Conservation (phyloP, 2,113 vertebrate species). For the Heterotis niloticus region DNA sequence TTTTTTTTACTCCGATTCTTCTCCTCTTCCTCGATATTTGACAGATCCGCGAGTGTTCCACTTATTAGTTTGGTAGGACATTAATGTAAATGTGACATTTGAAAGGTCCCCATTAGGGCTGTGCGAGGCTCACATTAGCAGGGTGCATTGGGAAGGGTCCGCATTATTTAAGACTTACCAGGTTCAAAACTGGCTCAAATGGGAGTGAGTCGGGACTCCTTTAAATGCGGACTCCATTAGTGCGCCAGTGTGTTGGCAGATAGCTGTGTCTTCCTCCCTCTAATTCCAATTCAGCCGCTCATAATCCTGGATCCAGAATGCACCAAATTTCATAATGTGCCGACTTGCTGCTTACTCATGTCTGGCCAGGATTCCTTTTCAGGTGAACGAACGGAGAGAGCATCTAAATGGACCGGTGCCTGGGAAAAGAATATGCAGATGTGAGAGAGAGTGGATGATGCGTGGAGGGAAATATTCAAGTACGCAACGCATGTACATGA, state of each 20-base stretch:
- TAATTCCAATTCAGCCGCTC: slow-evolving; percentile 21
- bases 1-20: neutral
- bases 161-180: slow-evolving; percentile 11
- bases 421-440: neutral
- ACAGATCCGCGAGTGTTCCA: neutral
- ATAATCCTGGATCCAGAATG: slow-evolving; percentile 17
- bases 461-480: neutral
- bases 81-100: slow-evolving; percentile 1
- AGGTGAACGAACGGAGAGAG: neutral
- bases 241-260: too few species aligned
- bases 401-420: neutral
- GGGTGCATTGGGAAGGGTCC: neutral
- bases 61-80: neutral
- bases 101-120: neutral
- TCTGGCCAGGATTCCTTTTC: slow-evolving; percentile 20
- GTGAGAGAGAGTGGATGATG: neutral
- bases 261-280: neutral
- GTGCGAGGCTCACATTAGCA: neutral
- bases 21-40: neutral
- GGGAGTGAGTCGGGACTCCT: neutral
- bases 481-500: too few species aligned
- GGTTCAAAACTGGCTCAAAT: neutral
- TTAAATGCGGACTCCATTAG: slow-evolving; percentile 7
- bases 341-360: slow-evolving; percentile 26
- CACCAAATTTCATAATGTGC: neutral